Conservation (phyloP, 2,797 vertebrate genomes). For the Sebastes matsubarae region DNA sequence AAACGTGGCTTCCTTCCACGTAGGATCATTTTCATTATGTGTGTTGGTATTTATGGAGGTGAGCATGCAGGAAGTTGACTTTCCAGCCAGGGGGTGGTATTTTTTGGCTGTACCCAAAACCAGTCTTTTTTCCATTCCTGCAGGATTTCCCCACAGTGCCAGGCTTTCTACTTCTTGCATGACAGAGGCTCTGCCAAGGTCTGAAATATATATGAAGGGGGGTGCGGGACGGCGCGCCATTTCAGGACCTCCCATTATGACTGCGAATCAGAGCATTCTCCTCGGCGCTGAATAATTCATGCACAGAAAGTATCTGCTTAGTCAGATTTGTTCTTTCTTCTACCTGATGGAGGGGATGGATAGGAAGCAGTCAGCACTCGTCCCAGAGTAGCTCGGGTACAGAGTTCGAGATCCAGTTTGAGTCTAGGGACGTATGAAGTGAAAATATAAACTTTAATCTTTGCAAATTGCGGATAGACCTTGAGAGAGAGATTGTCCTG, state of each 20-base stretch:
- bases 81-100: not conserved
- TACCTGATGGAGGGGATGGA: slow-evolving; percentile 39
- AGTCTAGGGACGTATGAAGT: slow-evolving; percentile 14
- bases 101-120: not conserved
- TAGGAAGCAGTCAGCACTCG: slow-evolving; percentile 44
- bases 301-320: slow-evolving; percentile 72
- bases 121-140: slow-evolving; percentile 2
- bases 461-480: slow-evolving; percentile 35
- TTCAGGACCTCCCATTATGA: slow-evolving; percentile 78
- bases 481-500: slow-evolving; percentile 23
- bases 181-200: slow-evolving; percentile 56
- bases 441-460: slow-evolving; percentile 54
- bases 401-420: slow-evolving; percentile 32
- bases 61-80: slow-evolving; percentile 13
- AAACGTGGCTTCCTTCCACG: not conserved
- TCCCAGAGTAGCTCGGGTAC: slow-evolving; percentile 6
- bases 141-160: slow-evolving; percentile 16
- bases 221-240: slow-evolving; percentile 44
- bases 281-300: slow-evolving; percentile 75
- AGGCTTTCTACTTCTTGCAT: slow-evolving; percentile 50
- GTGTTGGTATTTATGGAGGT: slow-evolving; percentile 1
- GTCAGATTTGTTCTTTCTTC: slow-evolving; percentile 58
- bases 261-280: slow-evolving; percentile 73
- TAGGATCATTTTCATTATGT: not conserved
- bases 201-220: slow-evolving; percentile 77